Conservation (phyloP, 2,888 invertebrate genomes). For the Tetropium fuscum region DNA sequence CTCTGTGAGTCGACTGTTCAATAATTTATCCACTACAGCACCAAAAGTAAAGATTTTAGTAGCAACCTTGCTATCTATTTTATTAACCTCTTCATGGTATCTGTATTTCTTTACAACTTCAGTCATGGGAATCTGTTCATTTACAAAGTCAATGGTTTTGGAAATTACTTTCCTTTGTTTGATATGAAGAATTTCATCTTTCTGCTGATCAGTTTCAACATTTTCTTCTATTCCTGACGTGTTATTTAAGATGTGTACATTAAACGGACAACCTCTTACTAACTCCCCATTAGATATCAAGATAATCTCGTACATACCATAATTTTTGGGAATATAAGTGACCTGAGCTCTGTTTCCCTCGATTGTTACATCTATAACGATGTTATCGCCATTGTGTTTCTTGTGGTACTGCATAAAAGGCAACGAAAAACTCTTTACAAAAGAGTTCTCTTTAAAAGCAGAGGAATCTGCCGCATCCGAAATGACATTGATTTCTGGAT, state of each 20-base stretch:
- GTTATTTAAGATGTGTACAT: constrained; percentile 64
- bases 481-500: constrained; percentile 31
- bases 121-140: constrained; percentile 41
- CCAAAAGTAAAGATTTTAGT: too few relatives aligned
- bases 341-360: constrained; percentile 69
- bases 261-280: constrained; percentile 73
- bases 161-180: constrained; percentile 60
- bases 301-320: constrained; percentile 71
- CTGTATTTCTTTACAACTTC: constrained; percentile 8
- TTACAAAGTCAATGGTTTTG: constrained; percentile 54
- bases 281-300: constrained; percentile 70
- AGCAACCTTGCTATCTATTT: constrained; percentile 52
- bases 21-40: too few relatives aligned
- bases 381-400: constrained; percentile 58
- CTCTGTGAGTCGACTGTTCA: too few relatives aligned
- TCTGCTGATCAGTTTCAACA: constrained; percentile 33
- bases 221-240: constrained; percentile 39
- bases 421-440: constrained; percentile 27
- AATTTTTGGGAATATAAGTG: constrained; percentile 67
- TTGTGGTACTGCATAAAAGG: constrained; percentile 30
- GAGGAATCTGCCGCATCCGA: constrained; percentile 18
- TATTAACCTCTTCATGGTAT: not conserved
- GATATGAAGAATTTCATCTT: constrained; percentile 32
- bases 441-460: not conserved
- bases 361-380: constrained; percentile 67